phyloP scores from a whole-genome alignment of 2,113 vertebrate genomes.

The Myxocyprinus asiaticus region DNA sequence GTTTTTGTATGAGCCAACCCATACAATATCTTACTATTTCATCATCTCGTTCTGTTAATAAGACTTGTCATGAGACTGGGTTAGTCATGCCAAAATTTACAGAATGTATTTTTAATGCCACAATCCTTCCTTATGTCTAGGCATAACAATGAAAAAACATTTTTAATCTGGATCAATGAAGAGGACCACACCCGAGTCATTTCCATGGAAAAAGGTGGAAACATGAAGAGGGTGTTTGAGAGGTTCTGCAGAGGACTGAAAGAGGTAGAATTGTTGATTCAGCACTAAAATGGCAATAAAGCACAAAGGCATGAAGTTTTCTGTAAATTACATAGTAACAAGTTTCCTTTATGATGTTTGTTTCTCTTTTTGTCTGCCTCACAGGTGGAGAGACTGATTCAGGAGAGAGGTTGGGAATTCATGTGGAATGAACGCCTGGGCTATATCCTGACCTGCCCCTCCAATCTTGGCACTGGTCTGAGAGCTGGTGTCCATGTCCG shows the following conservation, averaged over 20 bases:
- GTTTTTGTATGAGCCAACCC: no score
- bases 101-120: neutral
- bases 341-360: neutral
- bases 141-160: conserved; percentile 94
- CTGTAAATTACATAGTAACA: neutral
- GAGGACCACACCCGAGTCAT: conserved; percentile 95
- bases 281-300: no score
- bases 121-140: conserved; percentile 56
- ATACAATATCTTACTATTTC: no score
- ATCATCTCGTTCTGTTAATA: no score
- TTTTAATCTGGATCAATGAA: conserved; percentile 93
- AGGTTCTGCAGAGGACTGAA: conserved; percentile 91
- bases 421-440: conserved; percentile 93
- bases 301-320: no score
- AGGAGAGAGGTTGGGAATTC: conserved; percentile 92
- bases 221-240: conserved; percentile 94
- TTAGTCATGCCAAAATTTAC: neutral
- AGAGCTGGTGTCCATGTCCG: conserved; percentile 88
- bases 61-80: neutral
- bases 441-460: conserved; percentile 89
- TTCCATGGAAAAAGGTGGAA: conserved; percentile 95
- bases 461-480: conserved; percentile 90
- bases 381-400: conserved; percentile 89
- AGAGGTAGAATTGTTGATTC: conserved; percentile 71
- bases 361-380: neutral